These are phyloP conservation scores for Elymnias hypermnestra DNA, from an alignment of 1,140 invertebrate species.

Conservation along the genomic window DNA sequence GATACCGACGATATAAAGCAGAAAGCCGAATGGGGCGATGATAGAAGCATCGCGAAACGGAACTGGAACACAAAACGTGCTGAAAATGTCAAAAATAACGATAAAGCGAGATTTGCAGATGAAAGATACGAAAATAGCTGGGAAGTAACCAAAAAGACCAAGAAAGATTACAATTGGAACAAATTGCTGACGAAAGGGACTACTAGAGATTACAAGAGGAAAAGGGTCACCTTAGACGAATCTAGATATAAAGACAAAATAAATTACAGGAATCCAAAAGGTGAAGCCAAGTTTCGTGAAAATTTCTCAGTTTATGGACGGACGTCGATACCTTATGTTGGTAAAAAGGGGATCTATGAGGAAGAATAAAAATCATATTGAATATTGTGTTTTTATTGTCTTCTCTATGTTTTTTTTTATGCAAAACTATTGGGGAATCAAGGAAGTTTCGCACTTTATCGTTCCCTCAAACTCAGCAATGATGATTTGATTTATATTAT, in stretches of 20 bases:
- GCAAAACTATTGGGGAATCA: too few relatives aligned
- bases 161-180: background rate
- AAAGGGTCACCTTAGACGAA: background rate
- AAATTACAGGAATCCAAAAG: slow-evolving; percentile 13
- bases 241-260: slow-evolving; percentile 8
- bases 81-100: background rate
- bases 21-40: background rate
- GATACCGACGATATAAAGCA: background rate
- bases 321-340: slow-evolving; percentile 31
- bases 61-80: background rate
- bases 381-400: background rate
- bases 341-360: slow-evolving; percentile 31
- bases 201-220: background rate
- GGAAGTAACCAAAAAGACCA: background rate
- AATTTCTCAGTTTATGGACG: slow-evolving; percentile 15
- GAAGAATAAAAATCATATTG: slow-evolving; percentile 22
- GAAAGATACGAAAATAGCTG: background rate
- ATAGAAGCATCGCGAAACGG: too few relatives aligned
- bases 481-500: too few relatives aligned
- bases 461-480: too few relatives aligned
- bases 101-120: background rate
- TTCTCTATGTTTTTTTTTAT: too few relatives aligned
- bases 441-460: too few relatives aligned
- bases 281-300: slow-evolving; percentile 4
- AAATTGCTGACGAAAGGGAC: background rate